Evolutionary conservation across 2,888 invertebrate genomes (phyloP), one percentile per base, ranked within the genome.

Genomic region (Xylota segnis): DNA sequence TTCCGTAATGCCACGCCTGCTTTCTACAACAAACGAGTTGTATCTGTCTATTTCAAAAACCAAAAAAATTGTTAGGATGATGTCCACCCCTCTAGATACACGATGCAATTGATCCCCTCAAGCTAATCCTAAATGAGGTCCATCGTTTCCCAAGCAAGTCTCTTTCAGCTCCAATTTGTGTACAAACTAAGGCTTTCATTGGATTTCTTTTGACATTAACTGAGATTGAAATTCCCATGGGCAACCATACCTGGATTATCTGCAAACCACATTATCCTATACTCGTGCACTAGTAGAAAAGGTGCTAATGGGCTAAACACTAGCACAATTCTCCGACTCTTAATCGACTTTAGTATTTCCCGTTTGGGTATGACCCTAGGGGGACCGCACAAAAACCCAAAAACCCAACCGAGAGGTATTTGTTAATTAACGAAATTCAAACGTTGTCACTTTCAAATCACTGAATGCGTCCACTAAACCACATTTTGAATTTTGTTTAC

Each of bases 351-450:
- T 2, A n/a, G 14, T 7, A 54, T 54, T 29, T 56, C 14, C 10
- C 56, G 63, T 58, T 43, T 12, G 54, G 29, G 56, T 18, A 54
- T 29, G 27, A 68, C 61, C 68, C 29, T 32, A 81, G 37, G 54
- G 52, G 54, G 52, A 75, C 68, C 75, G 14, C 54, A 75, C 58
- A 50, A 76, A 71, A 32, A 37, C 3, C 37, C 37, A 37, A 23
- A n/a, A 32, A 58, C 27, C 63, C 54, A 29, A 61, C 65, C 47
- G 27, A 52, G 29, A 65, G 76, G 76, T 40, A 52, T 74, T 52
- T 74, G 61, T 82, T 76, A 65, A 82, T 82, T 82, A 76, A 82
- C 63, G 50, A 70, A 63, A 65, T 58, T 70, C 70, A 76, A 70
- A 70, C 43, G 56, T 65, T 76, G 65, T 76, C 82, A 71, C 65